Base-by-base conservation (phyloP, 2,113 vertebrate genomes). In the Hemichromis elongatus region DNA sequence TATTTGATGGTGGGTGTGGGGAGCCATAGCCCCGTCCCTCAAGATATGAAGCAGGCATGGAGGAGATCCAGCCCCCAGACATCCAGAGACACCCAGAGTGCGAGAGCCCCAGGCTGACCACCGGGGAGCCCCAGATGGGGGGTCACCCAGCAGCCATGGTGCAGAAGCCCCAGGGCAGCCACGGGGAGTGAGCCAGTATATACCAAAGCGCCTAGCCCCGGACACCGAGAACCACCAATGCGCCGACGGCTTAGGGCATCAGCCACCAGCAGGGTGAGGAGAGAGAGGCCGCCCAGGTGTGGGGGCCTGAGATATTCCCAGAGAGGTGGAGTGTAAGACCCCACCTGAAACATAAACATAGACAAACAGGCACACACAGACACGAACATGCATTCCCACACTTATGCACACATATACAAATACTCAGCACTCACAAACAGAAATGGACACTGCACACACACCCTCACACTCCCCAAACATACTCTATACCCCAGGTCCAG, bases 1-100 rank as follows among this genome's bases (percentile, higher is more conserved):
- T 0, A 18, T 57, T 26, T 30, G 1, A 0, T 0, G 18, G 14
- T 9, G 14, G 55, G 54, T 26, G 54, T 56, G 54, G 54, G 0
- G 54, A 28, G 55, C 24, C 24, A 28, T 56, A 8, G 55, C 55
- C 2, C 55, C 55, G 55, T 21, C 55, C 24, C 55, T 24, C 55
- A 56, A 2, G 55, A 0, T 24, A 28, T 1, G 55, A 56, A 2
- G 13, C 55, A 56, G 55, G 21, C 54, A 56, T 0, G 54, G 6
- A 56, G 21, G 54, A 56, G 54, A 56, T 7, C 54, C 54, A 56
- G 54, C 21, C 21, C 2, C 1, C 54, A 56, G 21, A 55, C 54
- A 14, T 55, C 54, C 1, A 4, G 54, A 2, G 21, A 11, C 21
- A 21, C 11, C 54, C 54, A 56, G 21, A 56, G 54, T 0, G 21